Conservation (phyloP, 35 echinoderm and acorn worm genomes). For the Ophiothrix spiculata region DNA sequence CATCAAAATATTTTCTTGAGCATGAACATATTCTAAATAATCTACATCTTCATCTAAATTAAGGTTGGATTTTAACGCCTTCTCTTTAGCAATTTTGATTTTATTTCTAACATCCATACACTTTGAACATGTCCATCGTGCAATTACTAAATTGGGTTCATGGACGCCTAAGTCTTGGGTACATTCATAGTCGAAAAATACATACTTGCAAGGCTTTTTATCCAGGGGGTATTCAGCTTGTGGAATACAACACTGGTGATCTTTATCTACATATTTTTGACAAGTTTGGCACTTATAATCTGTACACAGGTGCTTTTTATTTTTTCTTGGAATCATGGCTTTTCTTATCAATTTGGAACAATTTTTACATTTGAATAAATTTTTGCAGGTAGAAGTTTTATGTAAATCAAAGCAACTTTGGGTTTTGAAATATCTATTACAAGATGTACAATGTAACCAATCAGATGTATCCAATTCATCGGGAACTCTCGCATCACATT, state of each 20-base stretch:
- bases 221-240: background rate
- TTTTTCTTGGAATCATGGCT: background rate
- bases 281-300: constrained; percentile 1
- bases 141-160: constrained; percentile 50
- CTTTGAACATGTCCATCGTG: constrained; percentile 32
- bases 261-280: background rate
- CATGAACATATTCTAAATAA: background rate
- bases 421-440: constrained; percentile 39
- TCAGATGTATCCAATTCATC: background rate
- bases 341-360: background rate
- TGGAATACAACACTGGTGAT: background rate
- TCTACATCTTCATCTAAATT: background rate
- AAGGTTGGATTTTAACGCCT: background rate
- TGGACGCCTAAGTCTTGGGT: constrained; percentile 43
- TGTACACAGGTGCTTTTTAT: background rate
- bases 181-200: constrained; percentile 87
- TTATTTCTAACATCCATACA: background rate
- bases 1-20: background rate
- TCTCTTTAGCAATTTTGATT: background rate
- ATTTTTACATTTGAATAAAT: background rate
- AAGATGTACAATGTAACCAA: constrained; percentile 20
- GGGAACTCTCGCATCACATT: background rate
- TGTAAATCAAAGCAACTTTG: constrained; percentile 40
- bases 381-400: background rate
- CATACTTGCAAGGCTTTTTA: constrained; percentile 20